Evolutionary conservation across 2,113 vertebrate species (phyloP).

Genomic region (Litocranius walleri): DNA sequence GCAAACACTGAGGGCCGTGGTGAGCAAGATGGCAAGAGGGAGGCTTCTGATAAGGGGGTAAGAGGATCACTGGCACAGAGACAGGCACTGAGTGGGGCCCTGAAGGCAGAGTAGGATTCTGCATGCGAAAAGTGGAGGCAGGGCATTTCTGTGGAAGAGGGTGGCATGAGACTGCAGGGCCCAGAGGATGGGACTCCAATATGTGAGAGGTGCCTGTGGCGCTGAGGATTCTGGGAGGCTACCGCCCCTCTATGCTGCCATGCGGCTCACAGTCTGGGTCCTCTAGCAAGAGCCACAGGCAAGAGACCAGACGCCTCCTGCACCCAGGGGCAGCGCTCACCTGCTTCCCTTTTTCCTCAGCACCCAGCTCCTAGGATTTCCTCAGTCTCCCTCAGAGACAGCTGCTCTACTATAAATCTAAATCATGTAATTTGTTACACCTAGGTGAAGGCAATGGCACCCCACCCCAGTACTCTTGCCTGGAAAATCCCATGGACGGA

Average conservation of each 20-base stretch:
- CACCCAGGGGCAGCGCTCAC: not conserved
- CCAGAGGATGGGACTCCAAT: not conserved
- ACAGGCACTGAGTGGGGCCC: not conserved
- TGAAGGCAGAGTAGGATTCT: not conserved
- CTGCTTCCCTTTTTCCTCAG: not conserved
- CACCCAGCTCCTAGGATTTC: not conserved
- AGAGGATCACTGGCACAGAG: not conserved
- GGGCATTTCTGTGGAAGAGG: not conserved
- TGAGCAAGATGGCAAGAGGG: not conserved
- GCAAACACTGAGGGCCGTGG: rapidly evolving
- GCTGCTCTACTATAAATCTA: not conserved
- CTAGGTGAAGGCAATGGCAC: not conserved
- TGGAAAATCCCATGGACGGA: too few relatives aligned
- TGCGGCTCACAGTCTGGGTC: not conserved
- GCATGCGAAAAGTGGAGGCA: not conserved
- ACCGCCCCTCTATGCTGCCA: not conserved
- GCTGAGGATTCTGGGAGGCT: not conserved
- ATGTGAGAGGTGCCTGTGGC: not conserved
- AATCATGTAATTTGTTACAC: not conserved
- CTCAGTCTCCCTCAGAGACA: not conserved
- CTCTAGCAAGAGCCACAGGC: not conserved
- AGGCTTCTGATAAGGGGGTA: not conserved
- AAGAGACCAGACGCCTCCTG: not conserved
- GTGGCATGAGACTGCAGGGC: not conserved
- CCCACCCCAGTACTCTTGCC: too few relatives aligned